Evolutionary conservation across 2,888 invertebrate species (phyloP).

Genomic region (Sycophila texana): DNA sequence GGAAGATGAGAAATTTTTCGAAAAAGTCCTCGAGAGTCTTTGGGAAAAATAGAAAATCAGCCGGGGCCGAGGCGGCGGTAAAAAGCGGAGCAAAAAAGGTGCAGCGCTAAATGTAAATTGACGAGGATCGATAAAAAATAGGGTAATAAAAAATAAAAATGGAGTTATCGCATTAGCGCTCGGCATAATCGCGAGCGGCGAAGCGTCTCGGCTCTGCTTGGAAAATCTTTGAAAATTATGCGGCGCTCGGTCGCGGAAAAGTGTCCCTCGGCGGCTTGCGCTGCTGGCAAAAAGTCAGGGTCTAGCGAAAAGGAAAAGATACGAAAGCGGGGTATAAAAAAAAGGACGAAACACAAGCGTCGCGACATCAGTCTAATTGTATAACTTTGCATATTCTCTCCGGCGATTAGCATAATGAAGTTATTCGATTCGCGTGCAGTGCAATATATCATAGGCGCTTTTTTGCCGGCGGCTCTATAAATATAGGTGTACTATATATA

Average conservation of each 20-base stretch:
- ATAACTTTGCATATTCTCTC: constrained; percentile 30
- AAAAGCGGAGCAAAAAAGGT: background rate
- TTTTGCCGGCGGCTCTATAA: background rate
- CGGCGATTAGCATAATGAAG: constrained; percentile 35
- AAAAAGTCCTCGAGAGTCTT: too few species aligned
- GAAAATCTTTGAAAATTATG: background rate
- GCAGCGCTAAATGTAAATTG: constrained; percentile 11
- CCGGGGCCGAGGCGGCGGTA: background rate
- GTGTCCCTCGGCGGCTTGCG: background rate
- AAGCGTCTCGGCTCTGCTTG: too few species aligned
- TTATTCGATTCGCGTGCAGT: constrained; percentile 22
- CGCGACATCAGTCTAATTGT: constrained; percentile 29
- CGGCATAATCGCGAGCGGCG: too few species aligned
- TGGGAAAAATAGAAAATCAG: too few species aligned
- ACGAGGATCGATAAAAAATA: background rate
- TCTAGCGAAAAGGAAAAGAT: background rate
- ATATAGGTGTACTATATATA: too few species aligned
- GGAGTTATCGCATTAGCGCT: background rate
- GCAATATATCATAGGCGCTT: constrained; percentile 18
- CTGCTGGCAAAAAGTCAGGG: background rate
- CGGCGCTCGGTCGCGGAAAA: background rate
- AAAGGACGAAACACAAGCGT: background rate
- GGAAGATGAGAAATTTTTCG: too few species aligned
- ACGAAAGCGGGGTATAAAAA: background rate
- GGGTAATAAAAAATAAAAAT: background rate